A percentile compares a stretch with the other conserved stretches of the same genome.
Evolutionary conservation across 2,113 vertebrate genomes (phyloP).

Genomic region (Scomber japonicus): DNA sequence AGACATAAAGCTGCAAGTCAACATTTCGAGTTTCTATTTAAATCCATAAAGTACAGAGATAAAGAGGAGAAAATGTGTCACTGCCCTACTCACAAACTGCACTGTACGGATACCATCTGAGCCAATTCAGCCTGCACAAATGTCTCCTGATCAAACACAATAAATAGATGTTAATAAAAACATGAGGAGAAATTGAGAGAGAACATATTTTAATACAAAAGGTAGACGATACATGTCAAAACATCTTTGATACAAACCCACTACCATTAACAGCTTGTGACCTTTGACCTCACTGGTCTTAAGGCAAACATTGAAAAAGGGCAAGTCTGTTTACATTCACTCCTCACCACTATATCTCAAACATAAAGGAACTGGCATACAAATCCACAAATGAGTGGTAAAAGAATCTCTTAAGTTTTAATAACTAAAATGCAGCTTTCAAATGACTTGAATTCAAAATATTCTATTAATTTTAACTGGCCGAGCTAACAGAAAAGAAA

Average conservation of each 20-base stretch:
- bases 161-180: not conserved
- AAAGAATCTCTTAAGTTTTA: not conserved
- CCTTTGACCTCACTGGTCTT: slow-evolving; percentile 14
- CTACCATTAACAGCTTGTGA: not conserved
- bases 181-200: not conserved
- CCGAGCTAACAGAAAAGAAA: not conserved
- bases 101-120: not conserved
- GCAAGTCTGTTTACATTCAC: not conserved
- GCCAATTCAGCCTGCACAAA: not conserved
- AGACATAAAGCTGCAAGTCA: not conserved
- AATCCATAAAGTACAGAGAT: not conserved
- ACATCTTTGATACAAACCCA: slow-evolving; percentile 26
- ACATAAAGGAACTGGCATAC: not conserved
- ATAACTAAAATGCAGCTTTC: not conserved
- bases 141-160: not conserved
- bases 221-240: not conserved
- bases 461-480: not conserved
- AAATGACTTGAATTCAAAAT: not conserved
- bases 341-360: not conserved
- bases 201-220: slow-evolving; percentile 42
- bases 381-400: not conserved
- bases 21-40: not conserved
- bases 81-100: too few relatives aligned
- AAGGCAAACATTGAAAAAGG: not conserved
- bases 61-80: not conserved